Evolutionary conservation across 2,888 invertebrate genomes (phyloP).

Genomic region (Pristionchus arcanus): DNA sequence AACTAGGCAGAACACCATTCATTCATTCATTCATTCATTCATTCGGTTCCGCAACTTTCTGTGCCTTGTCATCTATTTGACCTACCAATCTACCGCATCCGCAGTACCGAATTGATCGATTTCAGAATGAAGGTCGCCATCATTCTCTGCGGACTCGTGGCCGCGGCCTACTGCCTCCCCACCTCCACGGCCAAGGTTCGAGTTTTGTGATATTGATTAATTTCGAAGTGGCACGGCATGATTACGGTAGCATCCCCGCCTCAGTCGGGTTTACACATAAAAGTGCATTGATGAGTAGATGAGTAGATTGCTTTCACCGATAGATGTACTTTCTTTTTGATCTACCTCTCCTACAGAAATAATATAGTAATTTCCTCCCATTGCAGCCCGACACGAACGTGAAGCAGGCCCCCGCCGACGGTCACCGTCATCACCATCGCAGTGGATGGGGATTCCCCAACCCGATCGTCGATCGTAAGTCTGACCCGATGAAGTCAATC

Average conservation of each 20-base stretch:
- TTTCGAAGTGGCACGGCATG: neutral
- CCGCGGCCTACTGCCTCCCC: neutral
- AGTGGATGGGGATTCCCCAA: neutral
- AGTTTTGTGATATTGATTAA: neutral
- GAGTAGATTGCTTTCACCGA: no score
- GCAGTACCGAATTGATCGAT: neutral
- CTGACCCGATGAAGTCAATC: no score
- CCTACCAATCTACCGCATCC: neutral
- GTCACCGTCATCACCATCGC: slow-evolving; percentile 35
- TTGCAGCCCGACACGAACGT: slow-evolving; percentile 24
- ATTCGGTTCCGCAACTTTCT: neutral
- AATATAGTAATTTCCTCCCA: neutral
- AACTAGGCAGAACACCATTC: neutral
- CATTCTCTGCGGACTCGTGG: neutral
- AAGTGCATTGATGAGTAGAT: no score
- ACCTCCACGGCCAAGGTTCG: slow-evolving; percentile 7
- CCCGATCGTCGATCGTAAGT: slow-evolving; percentile 51
- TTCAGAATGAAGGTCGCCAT: slow-evolving; percentile 1
- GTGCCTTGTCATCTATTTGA: neutral
- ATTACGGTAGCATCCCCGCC: no score
- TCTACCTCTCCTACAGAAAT: neutral
- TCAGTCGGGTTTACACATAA: no score
- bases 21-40: no score
- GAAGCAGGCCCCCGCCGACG: slow-evolving; percentile 36
- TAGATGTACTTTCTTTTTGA: neutral